Percentiles rank a stretch among this genome's conserved stretches.
Evolutionary conservation across 92 coral and sea anemone genomes (phyloP).

Genomic region (Anthopleura xanthogrammica): DNA sequence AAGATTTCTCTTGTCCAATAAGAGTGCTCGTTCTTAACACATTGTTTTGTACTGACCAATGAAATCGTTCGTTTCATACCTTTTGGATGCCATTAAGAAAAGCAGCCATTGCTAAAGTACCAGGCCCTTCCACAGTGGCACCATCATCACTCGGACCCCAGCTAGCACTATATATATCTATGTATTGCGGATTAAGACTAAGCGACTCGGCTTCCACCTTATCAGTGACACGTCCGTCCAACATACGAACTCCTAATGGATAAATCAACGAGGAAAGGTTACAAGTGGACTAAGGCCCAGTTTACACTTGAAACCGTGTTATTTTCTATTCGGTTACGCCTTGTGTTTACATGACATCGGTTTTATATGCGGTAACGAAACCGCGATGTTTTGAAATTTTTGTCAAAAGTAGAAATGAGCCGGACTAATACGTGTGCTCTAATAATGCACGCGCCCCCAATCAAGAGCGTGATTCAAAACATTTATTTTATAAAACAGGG

Average conservation of each 20-base stretch:
- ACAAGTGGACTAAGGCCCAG: too few relatives aligned
- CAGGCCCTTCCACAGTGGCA: conserved; percentile 98
- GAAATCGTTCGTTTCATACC: conserved; percentile 39
- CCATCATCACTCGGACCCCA: conserved; percentile 99
- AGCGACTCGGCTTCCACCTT: conserved; percentile 97
- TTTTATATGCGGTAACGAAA: too few relatives aligned
- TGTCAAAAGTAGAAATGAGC: too few relatives aligned
- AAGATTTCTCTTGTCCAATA: not conserved
- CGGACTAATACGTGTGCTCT: too few relatives aligned
- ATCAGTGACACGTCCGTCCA: conserved; percentile 98
- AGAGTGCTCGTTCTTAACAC: not conserved
- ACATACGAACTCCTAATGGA: conserved; percentile 91
- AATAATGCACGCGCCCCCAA: too few relatives aligned
- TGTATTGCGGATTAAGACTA: conserved; percentile 94
- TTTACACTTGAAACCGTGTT: too few relatives aligned
- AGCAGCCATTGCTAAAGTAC: conserved; percentile 90
- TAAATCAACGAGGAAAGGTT: too few relatives aligned
- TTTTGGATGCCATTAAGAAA: conserved; percentile 89
- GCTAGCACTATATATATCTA: conserved; percentile 95
- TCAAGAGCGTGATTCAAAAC: too few relatives aligned
- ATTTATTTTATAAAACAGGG: too few relatives aligned
- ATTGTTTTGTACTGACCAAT: not conserved
- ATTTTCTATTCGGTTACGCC: too few relatives aligned
- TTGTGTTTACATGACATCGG: too few relatives aligned
- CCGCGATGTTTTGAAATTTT: too few relatives aligned